phyloP scores from a whole-genome alignment of 2,113 vertebrate species.

The Dryoscopus gambensis region DNA sequence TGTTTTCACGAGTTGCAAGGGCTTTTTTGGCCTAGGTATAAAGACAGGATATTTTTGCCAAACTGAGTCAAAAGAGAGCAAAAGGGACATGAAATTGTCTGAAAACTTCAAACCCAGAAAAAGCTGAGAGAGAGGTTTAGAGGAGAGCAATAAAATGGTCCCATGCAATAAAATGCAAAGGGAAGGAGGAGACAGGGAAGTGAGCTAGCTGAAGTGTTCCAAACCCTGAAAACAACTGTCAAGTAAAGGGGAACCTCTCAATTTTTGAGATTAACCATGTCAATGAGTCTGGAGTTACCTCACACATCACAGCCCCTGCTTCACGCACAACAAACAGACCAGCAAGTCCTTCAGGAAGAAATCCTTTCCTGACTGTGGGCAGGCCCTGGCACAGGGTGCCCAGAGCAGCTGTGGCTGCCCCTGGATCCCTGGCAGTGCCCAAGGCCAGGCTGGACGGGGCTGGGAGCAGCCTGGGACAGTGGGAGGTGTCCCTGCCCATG shows the following conservation, averaged over 20 bases:
- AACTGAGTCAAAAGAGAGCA: background rate
- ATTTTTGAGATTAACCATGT: background rate
- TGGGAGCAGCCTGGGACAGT: fast-evolving
- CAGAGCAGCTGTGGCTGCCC: background rate
- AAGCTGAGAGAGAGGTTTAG: background rate
- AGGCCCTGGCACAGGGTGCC: background rate
- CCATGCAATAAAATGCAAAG: background rate
- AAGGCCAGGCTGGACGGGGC: fast-evolving
- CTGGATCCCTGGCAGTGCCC: background rate
- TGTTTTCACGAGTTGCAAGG: background rate
- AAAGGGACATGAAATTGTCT: background rate
- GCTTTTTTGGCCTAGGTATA: background rate
- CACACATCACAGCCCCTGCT: background rate
- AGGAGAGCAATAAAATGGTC: background rate
- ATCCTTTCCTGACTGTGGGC: background rate
- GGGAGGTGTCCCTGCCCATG: background rate
- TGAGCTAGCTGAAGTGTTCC: background rate
- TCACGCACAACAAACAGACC: background rate
- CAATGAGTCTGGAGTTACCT: background rate
- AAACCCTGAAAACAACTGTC: background rate
- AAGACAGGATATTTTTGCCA: background rate
- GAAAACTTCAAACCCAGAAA: background rate
- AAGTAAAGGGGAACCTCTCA: background rate
- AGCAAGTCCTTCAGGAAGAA: background rate
- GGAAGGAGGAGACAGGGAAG: background rate